Evolutionary conservation across 2,888 invertebrate genomes (phyloP), one percentile per base, ranked within the genome.

Genomic region (Agapostemon virescens): DNA sequence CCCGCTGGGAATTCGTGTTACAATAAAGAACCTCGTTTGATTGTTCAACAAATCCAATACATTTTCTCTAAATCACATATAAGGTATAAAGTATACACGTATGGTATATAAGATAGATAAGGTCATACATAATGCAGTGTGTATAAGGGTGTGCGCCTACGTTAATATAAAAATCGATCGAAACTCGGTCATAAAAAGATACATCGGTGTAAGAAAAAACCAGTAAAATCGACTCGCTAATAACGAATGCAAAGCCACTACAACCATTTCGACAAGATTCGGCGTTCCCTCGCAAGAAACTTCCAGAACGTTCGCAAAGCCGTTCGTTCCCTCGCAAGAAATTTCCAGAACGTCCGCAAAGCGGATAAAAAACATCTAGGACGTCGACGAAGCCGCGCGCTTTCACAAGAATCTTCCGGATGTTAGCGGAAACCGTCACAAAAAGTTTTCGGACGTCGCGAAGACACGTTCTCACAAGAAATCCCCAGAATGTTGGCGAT

Each of bases 41-140:
- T 77, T 64, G 70, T 81, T 81, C 73, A 73, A 82, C 77, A 82
- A 81, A 74, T 69, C 33, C 81, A 81, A 77, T 82, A 82, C 81
- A 82, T 55, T 49, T 55, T 73, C 36, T 81, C 74, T 77, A 81
- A 74, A 74, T 68, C 66, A 69, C 68, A 77, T 73, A 76, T 64
- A 81, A 77, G 64, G 72, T 72, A 79, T 67, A 30, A 61, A 61
- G 74, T 79, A 63, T 74, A 81, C 74, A 52, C 40, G 61, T 70
- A 63, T 20, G n/a, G 36, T 36, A 63, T n/a, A 36, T 20, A 36
- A n/a, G n/a, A 30, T 63, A 63, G 63, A 63, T 63, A 36, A 7
- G 33, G n/a, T 63, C n/a, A 13, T 63, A 63, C 36, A 63, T 63
- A 63, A n/a, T 63, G n/a, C 36, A 49, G 6, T 63, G 63, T 63